Evolutionary conservation across 2,888 invertebrate species (phyloP).

Genomic region (Sarcophaga caerulescens): DNA sequence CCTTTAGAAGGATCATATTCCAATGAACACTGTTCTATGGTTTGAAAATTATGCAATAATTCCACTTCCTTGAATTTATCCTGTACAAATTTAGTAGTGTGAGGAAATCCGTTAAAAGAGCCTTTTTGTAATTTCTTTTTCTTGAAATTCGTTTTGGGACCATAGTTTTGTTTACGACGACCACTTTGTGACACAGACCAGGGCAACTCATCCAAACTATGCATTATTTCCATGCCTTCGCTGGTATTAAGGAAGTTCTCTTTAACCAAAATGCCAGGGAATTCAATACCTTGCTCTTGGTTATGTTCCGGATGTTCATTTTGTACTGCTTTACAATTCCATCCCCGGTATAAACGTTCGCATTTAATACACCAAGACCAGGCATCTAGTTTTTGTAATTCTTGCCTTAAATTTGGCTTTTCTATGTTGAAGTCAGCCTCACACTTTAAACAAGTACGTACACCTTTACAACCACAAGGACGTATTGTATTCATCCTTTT

Average conservation of each 20-base stretch:
- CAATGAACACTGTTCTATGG: slow-evolving; percentile 97
- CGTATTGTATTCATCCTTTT: slow-evolving; percentile 80
- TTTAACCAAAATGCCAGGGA: slow-evolving; percentile 86
- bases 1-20: slow-evolving; percentile 94
- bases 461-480: slow-evolving; percentile 94
- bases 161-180: slow-evolving; percentile 97
- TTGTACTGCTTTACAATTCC: slow-evolving; percentile 84
- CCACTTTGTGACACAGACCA: slow-evolving; percentile 98
- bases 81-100: slow-evolving; percentile 89
- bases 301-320: slow-evolving; percentile 86
- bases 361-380: slow-evolving; percentile 91
- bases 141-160: slow-evolving; percentile 99
- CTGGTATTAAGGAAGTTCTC: slow-evolving; percentile 87
- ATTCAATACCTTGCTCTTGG: slow-evolving; percentile 71
- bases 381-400: slow-evolving; percentile 82
- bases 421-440: slow-evolving; percentile 85
- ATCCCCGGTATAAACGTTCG: slow-evolving; percentile 88
- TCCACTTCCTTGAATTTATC: slow-evolving; percentile 85
- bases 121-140: slow-evolving; percentile 91
- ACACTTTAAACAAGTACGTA: slow-evolving; percentile 93
- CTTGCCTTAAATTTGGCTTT: slow-evolving; percentile 77
- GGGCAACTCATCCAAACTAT: slow-evolving; percentile 88
- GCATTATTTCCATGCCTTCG: slow-evolving; percentile 87
- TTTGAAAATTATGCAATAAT: slow-evolving; percentile 87
- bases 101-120: slow-evolving; percentile 93